Conservation (phyloP, 2,888 invertebrate genomes). For the Trissoscelio sp. region DNA sequence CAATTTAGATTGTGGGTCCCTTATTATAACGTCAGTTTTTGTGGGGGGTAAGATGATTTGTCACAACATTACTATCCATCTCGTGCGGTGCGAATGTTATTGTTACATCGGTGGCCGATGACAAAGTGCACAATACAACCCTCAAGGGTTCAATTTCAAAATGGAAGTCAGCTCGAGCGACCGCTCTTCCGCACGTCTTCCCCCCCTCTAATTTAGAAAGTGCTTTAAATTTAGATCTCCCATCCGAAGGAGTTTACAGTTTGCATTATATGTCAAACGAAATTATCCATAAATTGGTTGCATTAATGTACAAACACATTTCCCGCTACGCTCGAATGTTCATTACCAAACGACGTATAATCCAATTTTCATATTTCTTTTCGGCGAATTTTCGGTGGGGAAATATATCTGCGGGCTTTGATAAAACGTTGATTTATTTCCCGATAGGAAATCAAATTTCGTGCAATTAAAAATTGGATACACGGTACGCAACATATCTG, state of each 20-base stretch:
- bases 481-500: neutral
- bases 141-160: conserved; percentile 74
- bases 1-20: conserved; percentile 29
- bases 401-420: neutral
- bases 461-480: neutral
- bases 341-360: conserved; percentile 11
- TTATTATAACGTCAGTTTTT: conserved; percentile 45
- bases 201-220: conserved; percentile 52
- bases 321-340: neutral
- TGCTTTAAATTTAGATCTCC: conserved; percentile 56
- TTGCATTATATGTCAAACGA: conserved; percentile 38
- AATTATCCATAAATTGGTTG: conserved; percentile 52
- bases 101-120: conserved; percentile 70
- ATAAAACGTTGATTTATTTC: conserved; percentile 12
- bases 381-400: conserved; percentile 7
- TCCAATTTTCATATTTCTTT: conserved; percentile 15
- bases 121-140: conserved; percentile 68
- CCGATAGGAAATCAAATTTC: neutral
- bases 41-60: conserved; percentile 43
- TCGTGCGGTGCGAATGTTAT: conserved; percentile 56
- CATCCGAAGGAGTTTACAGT: conserved; percentile 48
- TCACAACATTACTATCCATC: conserved; percentile 37
- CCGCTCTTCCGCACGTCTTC: conserved; percentile 29
- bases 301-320: conserved; percentile 13
- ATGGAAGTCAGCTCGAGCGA: conserved; percentile 58